Conservation (phyloP, 2,113 vertebrate species). For the Vulpes lagopus region DNA sequence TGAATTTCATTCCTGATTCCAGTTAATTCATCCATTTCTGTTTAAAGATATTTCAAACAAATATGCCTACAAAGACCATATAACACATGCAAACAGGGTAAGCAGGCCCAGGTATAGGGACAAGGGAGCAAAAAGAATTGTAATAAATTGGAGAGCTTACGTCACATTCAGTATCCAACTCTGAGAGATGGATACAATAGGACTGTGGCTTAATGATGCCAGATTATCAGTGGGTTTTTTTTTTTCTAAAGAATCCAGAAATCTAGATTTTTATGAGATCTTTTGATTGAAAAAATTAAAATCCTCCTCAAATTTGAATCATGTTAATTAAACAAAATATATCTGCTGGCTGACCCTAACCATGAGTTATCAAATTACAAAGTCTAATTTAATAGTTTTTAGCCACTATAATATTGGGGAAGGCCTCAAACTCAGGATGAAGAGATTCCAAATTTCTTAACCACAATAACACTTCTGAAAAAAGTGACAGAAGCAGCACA, state of each 20-base stretch:
- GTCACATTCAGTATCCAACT: not conserved
- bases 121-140: not conserved
- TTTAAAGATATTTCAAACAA: not conserved
- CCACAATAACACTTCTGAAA: not conserved
- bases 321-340: not conserved
- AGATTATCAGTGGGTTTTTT: not conserved
- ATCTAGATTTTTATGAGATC: not conserved
- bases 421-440: not conserved
- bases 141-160: not conserved
- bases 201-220: not conserved
- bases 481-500: not conserved
- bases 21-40: not conserved
- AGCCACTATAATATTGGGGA: not conserved
- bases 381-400: not conserved
- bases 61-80: not conserved
- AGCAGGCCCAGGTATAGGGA: not conserved
- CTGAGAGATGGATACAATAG: not conserved
- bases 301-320: not conserved
- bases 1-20: constrained; percentile 10
- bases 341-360: not conserved
- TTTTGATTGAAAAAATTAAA: not conserved
- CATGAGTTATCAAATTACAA: not conserved
- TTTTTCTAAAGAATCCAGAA: not conserved
- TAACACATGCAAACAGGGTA: not conserved
- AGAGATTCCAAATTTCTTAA: not conserved